Conservation (phyloP, 1,140 invertebrate genomes). For the Melitaea cinxia region DNA sequence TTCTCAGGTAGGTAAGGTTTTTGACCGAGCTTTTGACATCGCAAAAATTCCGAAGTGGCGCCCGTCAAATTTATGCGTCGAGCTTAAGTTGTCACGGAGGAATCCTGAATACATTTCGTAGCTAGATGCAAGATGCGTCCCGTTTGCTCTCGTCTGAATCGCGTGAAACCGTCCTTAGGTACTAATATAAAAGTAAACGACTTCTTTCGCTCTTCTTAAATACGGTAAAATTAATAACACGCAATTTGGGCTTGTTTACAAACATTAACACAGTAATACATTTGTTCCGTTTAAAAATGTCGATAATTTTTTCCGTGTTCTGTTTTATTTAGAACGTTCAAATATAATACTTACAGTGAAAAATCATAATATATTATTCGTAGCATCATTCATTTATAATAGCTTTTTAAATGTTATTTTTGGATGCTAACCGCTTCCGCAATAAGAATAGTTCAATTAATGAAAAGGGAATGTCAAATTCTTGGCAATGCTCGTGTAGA, state of each 20-base stretch:
- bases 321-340: slow-evolving; percentile 12
- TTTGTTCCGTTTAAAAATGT: slow-evolving; percentile 23
- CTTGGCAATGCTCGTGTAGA: slow-evolving; percentile 9
- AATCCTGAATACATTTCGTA: slow-evolving; percentile 46
- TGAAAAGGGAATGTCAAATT: slow-evolving; percentile 13
- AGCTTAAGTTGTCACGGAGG: slow-evolving; percentile 60
- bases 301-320: slow-evolving; percentile 22
- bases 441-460: slow-evolving; percentile 5
- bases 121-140: slow-evolving; percentile 24
- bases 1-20: slow-evolving; percentile 56
- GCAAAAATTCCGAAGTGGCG: slow-evolving; percentile 48
- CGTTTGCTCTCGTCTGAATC: slow-evolving; percentile 11
- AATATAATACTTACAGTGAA: slow-evolving; percentile 4
- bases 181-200: slow-evolving; percentile 43
- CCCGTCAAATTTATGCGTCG: slow-evolving; percentile 57
- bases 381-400: not conserved
- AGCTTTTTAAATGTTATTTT: slow-evolving; percentile 1
- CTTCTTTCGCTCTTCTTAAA: slow-evolving; percentile 43
- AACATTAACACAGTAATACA: slow-evolving; percentile 31
- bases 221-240: slow-evolving; percentile 43
- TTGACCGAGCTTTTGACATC: slow-evolving; percentile 58
- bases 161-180: slow-evolving; percentile 7
- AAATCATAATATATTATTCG: not conserved
- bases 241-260: slow-evolving; percentile 45
- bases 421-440: not conserved